phyloP scores from a whole-genome alignment of 1,140 invertebrate genomes.

The Temnothorax nylanderi region DNA sequence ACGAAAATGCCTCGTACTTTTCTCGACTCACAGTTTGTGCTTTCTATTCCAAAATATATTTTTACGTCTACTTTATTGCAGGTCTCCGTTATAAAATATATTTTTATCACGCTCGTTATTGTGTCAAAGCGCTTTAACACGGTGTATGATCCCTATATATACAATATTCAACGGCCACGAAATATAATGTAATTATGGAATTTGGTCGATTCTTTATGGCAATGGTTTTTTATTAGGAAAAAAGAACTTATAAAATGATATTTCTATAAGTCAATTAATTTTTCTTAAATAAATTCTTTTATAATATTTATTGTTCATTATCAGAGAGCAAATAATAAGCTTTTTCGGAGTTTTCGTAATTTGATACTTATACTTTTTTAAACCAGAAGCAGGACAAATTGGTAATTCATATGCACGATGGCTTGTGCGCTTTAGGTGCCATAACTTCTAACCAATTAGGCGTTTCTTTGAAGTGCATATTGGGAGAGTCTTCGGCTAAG shows the following conservation, averaged over 20 bases:
- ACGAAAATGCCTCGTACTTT: neutral
- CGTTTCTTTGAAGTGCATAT: slow-evolving; percentile 61
- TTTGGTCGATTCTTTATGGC: neutral
- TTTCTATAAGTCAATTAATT: neutral
- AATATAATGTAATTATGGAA: neutral
- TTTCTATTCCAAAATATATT: neutral
- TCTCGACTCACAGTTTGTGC: neutral
- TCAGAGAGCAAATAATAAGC: neutral
- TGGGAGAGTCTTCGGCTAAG: slow-evolving; percentile 51
- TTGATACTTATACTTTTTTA: neutral
- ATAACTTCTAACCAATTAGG: slow-evolving; percentile 59
- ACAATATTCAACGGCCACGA: neutral
- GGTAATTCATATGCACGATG: slow-evolving; percentile 26
- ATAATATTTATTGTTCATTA: neutral
- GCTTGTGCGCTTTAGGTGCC: slow-evolving; percentile 36
- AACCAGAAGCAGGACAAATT: neutral
- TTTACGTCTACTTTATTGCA: neutral
- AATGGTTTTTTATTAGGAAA: neutral
- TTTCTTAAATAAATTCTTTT: neutral
- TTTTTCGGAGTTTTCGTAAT: neutral
- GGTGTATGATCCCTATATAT: neutral
- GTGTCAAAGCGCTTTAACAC: neutral
- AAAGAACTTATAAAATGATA: neutral
- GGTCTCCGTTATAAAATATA: neutral
- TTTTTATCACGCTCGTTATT: neutral